Conservation (phyloP, 2,888 invertebrate species). For the Tetragonula carbonaria region DNA sequence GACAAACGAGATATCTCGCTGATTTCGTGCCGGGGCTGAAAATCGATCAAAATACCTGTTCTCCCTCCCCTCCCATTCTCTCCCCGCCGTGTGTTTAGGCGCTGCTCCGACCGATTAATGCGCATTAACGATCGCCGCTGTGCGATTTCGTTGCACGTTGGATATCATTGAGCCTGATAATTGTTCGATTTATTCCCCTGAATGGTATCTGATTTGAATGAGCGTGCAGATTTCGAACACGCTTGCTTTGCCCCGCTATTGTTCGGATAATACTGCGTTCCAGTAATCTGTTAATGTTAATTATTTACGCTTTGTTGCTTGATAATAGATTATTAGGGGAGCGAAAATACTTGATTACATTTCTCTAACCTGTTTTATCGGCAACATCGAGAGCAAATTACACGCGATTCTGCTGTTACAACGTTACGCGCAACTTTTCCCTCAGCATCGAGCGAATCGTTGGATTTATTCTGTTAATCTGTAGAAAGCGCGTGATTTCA, state of each 20-base stretch:
- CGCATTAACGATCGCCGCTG: conserved; percentile 14
- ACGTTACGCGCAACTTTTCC: background rate
- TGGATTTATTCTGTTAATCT: background rate
- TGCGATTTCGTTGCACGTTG: conserved; percentile 19
- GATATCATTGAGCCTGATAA: conserved; percentile 26
- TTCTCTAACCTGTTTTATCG: background rate
- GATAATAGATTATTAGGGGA: background rate
- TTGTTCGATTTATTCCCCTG: conserved; percentile 35
- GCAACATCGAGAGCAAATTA: background rate
- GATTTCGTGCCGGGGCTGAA: conserved; percentile 34
- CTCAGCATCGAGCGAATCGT: too few species aligned
- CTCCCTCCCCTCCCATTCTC: background rate
- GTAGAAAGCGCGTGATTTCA: background rate
- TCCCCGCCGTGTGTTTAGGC: conserved; percentile 16
- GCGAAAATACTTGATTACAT: background rate
- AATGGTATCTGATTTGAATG: conserved; percentile 12
- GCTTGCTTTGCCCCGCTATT: background rate
- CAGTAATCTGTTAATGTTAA: background rate
- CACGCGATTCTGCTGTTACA: background rate
- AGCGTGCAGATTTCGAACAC: background rate
- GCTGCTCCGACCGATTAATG: conserved; percentile 32
- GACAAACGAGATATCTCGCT: conserved; percentile 53
- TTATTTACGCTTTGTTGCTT: background rate
- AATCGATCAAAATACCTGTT: conserved; percentile 36
- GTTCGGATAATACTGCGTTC: too few species aligned